Percentiles rank a stretch among this genome's conserved stretches.
These are phyloP conservation scores for Philopotamus ludificatus DNA, from an alignment of 1,140 invertebrate species.

Conservation along the genomic window DNA sequence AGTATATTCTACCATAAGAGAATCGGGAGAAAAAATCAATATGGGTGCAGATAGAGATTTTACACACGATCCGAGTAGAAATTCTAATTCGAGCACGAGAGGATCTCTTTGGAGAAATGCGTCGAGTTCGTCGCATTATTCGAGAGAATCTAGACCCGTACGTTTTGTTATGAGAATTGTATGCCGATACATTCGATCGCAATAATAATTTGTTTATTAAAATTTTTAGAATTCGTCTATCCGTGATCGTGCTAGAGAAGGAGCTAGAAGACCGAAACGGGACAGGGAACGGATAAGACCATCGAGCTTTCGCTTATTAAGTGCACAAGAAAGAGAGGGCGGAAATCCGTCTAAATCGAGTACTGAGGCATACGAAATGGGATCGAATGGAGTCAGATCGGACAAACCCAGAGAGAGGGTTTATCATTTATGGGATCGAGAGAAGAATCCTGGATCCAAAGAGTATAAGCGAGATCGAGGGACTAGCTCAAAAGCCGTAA, in stretches of 20 bases:
- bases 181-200: too few relatives aligned
- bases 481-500: conserved; percentile 1
- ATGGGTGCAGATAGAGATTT: conserved; percentile 10
- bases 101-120: conserved; percentile 31
- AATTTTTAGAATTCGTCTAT: conserved; percentile 32
- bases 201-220: background rate
- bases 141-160: conserved; percentile 36
- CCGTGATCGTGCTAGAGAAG: conserved; percentile 36
- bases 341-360: background rate
- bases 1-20: conserved; percentile 38
- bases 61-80: background rate
- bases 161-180: background rate
- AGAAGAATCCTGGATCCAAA: conserved; percentile 22
- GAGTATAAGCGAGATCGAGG: conserved; percentile 21
- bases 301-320: conserved; percentile 48
- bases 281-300: conserved; percentile 44
- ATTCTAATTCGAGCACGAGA: conserved; percentile 6
- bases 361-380: conserved; percentile 32
- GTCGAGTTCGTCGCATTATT: conserved; percentile 18
- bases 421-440: conserved; percentile 32
- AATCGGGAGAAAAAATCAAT: conserved; percentile 15
- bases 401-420: conserved; percentile 26
- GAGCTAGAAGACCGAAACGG: conserved; percentile 33
- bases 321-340: conserved; percentile 30
- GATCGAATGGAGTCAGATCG: conserved; percentile 15